phyloP scores from a whole-genome alignment of 37 sponge, comb jelly and placozoan species.

The Lycopodina hypogea region DNA sequence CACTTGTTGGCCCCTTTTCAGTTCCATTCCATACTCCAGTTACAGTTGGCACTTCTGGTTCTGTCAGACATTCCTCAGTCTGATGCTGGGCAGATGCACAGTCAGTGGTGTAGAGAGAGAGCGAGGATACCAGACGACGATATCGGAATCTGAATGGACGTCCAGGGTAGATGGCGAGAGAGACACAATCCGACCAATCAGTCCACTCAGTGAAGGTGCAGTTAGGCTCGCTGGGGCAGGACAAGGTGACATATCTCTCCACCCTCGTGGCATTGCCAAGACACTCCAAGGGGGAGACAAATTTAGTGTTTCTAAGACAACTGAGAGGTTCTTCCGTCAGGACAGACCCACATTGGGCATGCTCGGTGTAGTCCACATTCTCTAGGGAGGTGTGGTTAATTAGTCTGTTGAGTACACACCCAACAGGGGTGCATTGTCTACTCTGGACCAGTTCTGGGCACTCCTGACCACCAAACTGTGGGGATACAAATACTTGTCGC shows the following conservation, averaged over 20 bases:
- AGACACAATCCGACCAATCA: constrained; percentile 3
- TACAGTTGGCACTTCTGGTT: not conserved
- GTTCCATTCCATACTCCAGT: not conserved
- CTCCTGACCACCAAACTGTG: constrained; percentile 7
- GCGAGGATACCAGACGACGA: not conserved
- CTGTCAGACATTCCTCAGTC: not conserved
- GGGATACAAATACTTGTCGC: not conserved
- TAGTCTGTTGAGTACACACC: not conserved
- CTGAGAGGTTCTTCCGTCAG: not conserved
- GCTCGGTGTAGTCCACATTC: not conserved
- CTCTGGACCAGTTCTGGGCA: constrained; percentile 16
- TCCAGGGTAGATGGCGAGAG: not conserved
- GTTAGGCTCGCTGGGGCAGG: constrained; percentile 8
- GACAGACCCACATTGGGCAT: constrained; percentile 19
- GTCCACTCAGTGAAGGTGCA: constrained; percentile 25
- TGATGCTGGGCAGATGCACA: constrained; percentile 13
- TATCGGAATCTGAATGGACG: constrained; percentile 2
- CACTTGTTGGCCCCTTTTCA: not conserved
- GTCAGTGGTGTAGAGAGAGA: not conserved
- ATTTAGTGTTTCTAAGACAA: constrained; percentile 15
- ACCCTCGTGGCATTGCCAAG: not conserved
- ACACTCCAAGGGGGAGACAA: not conserved
- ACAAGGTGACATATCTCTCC: not conserved
- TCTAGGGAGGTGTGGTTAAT: not conserved
- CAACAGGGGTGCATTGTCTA: not conserved